phyloP scores from a whole-genome alignment of 1,140 invertebrate species.

The Hyles vespertilio region DNA sequence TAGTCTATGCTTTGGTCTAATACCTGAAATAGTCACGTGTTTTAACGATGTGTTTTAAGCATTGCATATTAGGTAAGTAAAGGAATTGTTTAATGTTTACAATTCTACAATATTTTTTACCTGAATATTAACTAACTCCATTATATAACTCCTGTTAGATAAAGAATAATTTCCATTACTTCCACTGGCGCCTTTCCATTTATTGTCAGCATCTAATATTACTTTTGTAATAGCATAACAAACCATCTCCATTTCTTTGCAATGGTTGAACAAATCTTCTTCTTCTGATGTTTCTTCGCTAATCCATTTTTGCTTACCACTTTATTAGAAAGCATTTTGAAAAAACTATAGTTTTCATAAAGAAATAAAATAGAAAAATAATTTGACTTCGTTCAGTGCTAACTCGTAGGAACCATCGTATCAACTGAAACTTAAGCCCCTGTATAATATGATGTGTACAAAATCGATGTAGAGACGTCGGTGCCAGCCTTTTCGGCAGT shows the following conservation, averaged over 20 bases:
- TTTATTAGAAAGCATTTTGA: slow-evolving; percentile 45
- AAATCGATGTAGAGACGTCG: slow-evolving; percentile 63
- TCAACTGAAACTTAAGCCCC: slow-evolving; percentile 33
- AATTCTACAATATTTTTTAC: slow-evolving; percentile 25
- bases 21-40: slow-evolving; percentile 44
- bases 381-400: slow-evolving; percentile 23
- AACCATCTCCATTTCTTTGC: slow-evolving; percentile 57
- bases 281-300: slow-evolving; percentile 57
- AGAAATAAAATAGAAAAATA: slow-evolving; percentile 28
- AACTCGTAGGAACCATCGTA: slow-evolving; percentile 44
- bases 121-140: slow-evolving; percentile 72
- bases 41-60: background rate
- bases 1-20: slow-evolving; percentile 72
- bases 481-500: slow-evolving; percentile 34
- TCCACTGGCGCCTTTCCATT: slow-evolving; percentile 50
- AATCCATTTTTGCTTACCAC: slow-evolving; percentile 56
- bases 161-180: slow-evolving; percentile 43
- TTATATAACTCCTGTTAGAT: slow-evolving; percentile 65
- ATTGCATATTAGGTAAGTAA: background rate
- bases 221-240: slow-evolving; percentile 65
- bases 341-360: slow-evolving; percentile 16
- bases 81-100: background rate
- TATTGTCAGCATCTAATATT: slow-evolving; percentile 58
- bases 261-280: slow-evolving; percentile 54
- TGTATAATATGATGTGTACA: slow-evolving; percentile 34